Base-by-base conservation (phyloP, 2,888 invertebrate genomes). In the Seira sanloemensis region DNA sequence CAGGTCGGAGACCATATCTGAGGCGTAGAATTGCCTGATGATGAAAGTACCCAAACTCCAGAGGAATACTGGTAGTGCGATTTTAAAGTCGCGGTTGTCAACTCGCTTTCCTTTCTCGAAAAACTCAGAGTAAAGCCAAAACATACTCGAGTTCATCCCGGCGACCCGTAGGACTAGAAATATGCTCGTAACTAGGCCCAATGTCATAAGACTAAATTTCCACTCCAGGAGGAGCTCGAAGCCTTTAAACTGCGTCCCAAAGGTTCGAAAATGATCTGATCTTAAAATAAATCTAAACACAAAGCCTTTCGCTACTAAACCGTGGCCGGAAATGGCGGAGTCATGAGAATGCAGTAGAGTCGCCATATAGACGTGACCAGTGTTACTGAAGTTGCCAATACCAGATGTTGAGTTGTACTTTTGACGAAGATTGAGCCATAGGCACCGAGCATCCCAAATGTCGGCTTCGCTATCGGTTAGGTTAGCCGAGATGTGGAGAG, bases 81-180 rank as follows among this genome's bases (percentile, higher is more conserved):
- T 24, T 27, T 9, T 58, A n/a, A 16, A 54, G 50, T 67, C 19
- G 66, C 9, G 21, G 7, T 54, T 2, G 26, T 24, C 18, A 0
- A 19, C 65, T 12, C 27, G 21, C 2, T 16, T 23, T 74, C 80
- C 80, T 2, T 62, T 58, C 46, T 81, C 80, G 24, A 81, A 1
- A 1, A 81, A 25, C 18, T 81, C 80, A n/a, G 80, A 68, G 21
- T 46, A 81, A 1, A 81, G n/a, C 80, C 80, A 81, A n/a, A 81
- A 50, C 0, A 62, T 0, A 25, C 46, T 69, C 4, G 62, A 69
- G 2, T 67, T 81, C 71, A 81, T 69, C 16, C 69, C 69, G 16
- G 24, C 37, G 25, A 23, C 2, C 16, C 23, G 5, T 26, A 25
- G 1, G 50, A 50, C n/a, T 37, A 37, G 37, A 18, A 16, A 50